Conservation (phyloP, 2,888 invertebrate species). For the Tinea semifulvella region DNA sequence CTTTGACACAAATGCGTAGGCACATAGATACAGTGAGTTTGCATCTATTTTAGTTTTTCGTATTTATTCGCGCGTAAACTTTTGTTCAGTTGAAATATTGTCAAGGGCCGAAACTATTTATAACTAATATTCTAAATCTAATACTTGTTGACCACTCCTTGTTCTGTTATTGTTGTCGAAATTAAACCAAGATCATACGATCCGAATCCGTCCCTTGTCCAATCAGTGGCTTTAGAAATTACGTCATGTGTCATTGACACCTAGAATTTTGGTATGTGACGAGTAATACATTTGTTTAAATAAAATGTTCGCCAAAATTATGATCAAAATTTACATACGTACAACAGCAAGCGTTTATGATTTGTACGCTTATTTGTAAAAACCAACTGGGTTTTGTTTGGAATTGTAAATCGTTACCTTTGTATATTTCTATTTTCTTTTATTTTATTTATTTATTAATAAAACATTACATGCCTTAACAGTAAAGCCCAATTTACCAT, state of each 20-base stretch:
- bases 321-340: no score
- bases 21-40: neutral
- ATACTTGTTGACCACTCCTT: neutral
- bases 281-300: neutral
- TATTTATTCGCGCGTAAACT: conserved; percentile 2
- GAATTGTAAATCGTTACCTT: no score
- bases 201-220: neutral
- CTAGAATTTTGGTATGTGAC: neutral
- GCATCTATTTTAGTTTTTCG: neutral
- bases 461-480: no score
- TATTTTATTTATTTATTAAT: no score
- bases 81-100: neutral
- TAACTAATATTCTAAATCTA: neutral
- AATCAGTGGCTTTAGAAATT: neutral
- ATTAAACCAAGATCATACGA: conserved; percentile 5
- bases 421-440: no score
- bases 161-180: neutral
- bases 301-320: neutral
- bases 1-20: no score
- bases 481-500: no score
- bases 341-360: no score
- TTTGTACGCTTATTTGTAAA: no score
- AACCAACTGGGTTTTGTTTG: no score
- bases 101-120: conserved; percentile 3
- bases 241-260: conserved; percentile 4